Conservation (phyloP, 1,140 invertebrate genomes). For the Xylocopa sonorina region DNA sequence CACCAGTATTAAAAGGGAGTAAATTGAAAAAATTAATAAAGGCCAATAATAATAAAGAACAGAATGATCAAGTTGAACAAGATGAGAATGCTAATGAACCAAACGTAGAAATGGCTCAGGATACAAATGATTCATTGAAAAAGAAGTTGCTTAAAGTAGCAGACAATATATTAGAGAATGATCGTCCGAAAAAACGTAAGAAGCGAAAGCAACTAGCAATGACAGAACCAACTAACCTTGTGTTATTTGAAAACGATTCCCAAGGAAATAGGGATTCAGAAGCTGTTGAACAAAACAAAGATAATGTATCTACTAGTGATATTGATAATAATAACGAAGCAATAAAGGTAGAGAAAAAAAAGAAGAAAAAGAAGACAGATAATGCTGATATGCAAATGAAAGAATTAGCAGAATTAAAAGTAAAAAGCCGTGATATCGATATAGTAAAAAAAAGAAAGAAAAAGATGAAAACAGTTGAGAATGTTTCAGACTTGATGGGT, state of each 20-base stretch:
- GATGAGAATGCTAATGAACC: background rate
- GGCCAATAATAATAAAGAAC: background rate
- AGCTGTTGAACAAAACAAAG: background rate
- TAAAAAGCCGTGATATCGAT: background rate
- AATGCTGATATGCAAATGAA: background rate
- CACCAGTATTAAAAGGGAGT: conserved; percentile 60
- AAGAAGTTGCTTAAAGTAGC: background rate
- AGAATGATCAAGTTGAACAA: conserved; percentile 5
- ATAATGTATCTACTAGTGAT: background rate
- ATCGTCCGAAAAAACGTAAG: conserved; percentile 15
- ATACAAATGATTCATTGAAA: conserved; percentile 1
- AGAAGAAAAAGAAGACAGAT: conserved; percentile 16
- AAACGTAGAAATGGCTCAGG: background rate
- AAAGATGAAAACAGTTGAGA: conserved; percentile 20
- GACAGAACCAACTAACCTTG: background rate
- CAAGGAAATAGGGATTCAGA: background rate
- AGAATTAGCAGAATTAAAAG: background rate
- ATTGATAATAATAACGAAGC: background rate
- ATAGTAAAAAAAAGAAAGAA: conserved; percentile 34
- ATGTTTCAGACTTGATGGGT: background rate
- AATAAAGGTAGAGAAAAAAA: conserved; percentile 32
- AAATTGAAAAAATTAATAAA: background rate
- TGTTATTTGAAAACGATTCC: background rate
- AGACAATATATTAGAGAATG: conserved; percentile 4
- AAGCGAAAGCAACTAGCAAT: conserved; percentile 17